phyloP scores from a whole-genome alignment of 2,888 invertebrate species.

The Monopis laevigella region DNA sequence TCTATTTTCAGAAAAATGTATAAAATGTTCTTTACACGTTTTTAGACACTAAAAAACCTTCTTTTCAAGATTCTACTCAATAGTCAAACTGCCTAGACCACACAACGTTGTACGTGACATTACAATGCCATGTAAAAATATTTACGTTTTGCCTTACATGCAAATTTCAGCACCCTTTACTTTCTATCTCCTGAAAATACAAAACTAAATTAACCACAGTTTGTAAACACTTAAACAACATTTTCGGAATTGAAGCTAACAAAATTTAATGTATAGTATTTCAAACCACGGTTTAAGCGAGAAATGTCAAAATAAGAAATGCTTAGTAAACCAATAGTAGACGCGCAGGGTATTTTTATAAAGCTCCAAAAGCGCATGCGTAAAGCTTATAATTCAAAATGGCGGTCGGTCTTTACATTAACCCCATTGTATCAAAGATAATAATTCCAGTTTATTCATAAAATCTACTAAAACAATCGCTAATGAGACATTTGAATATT shows the following conservation, averaged over 20 bases:
- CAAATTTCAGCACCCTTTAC: neutral
- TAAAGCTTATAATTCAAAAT: neutral
- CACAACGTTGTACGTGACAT: too few species aligned
- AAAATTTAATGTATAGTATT: neutral
- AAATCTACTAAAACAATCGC: too few species aligned
- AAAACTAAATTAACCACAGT: neutral
- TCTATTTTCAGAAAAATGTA: too few species aligned
- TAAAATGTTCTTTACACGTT: too few species aligned
- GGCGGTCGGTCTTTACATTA: too few species aligned
- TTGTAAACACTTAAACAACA: neutral
- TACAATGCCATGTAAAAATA: constrained; percentile 2
- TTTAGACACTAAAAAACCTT: too few species aligned
- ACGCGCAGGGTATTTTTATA: constrained; percentile 2
- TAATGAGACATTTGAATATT: too few species aligned
- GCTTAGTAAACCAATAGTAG: neutral
- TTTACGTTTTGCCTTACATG: constrained; percentile 6
- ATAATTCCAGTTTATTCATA: too few species aligned
- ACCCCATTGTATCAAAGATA: too few species aligned
- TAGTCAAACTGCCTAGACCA: too few species aligned
- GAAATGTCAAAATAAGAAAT: neutral
- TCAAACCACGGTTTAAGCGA: neutral
- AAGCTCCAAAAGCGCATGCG: constrained; percentile 3
- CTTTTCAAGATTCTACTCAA: too few species aligned
- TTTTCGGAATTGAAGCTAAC: too few species aligned
- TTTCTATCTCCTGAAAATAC: neutral